A percentile compares a stretch with the other conserved stretches of the same genome.
Evolutionary conservation across 2,888 invertebrate species (phyloP).

Genomic region (Limnephilus marmoratus): DNA sequence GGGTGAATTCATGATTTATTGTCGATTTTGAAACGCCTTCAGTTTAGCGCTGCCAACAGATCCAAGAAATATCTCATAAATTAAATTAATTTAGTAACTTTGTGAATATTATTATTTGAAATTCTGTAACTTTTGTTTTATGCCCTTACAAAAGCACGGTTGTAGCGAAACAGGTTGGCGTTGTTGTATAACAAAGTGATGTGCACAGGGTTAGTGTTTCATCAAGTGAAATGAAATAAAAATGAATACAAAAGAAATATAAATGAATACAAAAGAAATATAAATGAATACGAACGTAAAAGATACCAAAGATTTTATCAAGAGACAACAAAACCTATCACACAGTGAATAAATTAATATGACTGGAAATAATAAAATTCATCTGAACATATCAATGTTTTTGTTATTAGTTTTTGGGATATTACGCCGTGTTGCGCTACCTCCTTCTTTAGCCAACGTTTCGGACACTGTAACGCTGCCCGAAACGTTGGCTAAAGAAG

Average conservation of each 20-base stretch:
- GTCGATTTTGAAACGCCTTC: background rate
- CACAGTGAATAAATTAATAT: background rate
- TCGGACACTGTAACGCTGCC: too few species aligned
- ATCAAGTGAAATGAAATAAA: background rate
- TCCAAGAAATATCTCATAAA: background rate
- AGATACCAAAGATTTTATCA: background rate
- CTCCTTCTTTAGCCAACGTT: too few species aligned
- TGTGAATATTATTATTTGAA: background rate
- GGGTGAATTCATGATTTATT: conserved; percentile 10
- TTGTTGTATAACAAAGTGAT: background rate
- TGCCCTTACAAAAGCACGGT: background rate
- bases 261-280: too few species aligned
- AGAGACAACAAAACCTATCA: background rate
- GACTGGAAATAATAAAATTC: too few species aligned
- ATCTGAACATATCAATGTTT: too few species aligned
- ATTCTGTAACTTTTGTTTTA: background rate
- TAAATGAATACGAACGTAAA: too few species aligned
- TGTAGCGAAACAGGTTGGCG: background rate
- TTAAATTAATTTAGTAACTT: background rate
- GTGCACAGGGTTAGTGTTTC: background rate
- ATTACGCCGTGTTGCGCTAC: too few species aligned
- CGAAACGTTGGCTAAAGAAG: too few species aligned
- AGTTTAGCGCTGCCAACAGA: background rate
- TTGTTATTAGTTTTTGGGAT: too few species aligned
- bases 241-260: too few species aligned